Percentiles rank a stretch among this genome's conserved stretches.
Conservation (phyloP, 2,797 vertebrate genomes). For the Sebastes elongatus region DNA sequence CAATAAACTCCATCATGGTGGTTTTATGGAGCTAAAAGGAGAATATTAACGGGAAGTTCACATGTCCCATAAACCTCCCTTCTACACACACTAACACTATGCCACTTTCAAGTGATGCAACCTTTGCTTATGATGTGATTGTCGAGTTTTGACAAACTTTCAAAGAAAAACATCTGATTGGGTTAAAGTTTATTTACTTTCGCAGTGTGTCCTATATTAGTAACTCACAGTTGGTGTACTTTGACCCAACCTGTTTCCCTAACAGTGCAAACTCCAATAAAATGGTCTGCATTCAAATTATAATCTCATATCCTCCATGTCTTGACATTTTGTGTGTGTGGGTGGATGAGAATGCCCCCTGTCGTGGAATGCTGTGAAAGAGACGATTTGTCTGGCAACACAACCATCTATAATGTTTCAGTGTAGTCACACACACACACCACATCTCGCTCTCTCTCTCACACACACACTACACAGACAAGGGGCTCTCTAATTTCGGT, state of each 20-base stretch:
- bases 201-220: background rate
- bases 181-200: background rate
- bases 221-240: slow-evolving; percentile 14
- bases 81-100: background rate
- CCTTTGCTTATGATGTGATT: background rate
- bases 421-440: slow-evolving; percentile 21
- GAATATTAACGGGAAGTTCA: background rate
- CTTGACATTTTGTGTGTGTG: slow-evolving; percentile 42
- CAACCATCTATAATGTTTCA: slow-evolving; percentile 57
- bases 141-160: background rate
- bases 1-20: background rate
- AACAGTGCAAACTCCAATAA: slow-evolving; percentile 5
- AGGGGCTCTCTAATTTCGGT: slow-evolving; percentile 76
- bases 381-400: slow-evolving; percentile 56
- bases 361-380: slow-evolving; percentile 49
- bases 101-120: background rate
- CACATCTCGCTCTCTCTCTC: background rate
- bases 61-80: background rate
- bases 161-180: slow-evolving; percentile 6
- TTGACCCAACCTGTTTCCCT: slow-evolving; percentile 1
- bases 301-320: background rate
- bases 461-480: slow-evolving; percentile 52
- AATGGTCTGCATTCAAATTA: slow-evolving; percentile 5
- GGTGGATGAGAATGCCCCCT: slow-evolving; percentile 27
- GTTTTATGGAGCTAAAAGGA: background rate